Evolutionary conservation across 2,888 invertebrate genomes (phyloP).

Genomic region (Pediacus dermestoides): DNA sequence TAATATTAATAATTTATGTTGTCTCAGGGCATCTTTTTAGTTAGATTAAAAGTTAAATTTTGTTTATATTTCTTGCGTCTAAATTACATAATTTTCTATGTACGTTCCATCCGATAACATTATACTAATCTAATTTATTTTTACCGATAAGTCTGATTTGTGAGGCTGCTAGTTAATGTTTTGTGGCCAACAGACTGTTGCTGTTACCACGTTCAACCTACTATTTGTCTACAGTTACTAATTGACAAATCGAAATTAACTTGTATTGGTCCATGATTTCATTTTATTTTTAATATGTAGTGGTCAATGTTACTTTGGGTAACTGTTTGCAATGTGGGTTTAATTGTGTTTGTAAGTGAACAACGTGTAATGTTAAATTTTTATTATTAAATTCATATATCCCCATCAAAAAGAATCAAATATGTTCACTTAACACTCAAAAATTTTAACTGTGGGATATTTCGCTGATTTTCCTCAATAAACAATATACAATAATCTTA

Average conservation of each 20-base stretch:
- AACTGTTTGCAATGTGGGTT: too few species aligned
- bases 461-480: too few species aligned
- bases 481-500: too few species aligned
- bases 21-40: constrained; percentile 42
- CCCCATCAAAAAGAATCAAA: too few species aligned
- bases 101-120: constrained; percentile 15
- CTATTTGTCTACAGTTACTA: not conserved
- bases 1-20: constrained; percentile 35
- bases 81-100: constrained; percentile 2
- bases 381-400: too few species aligned
- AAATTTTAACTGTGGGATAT: too few species aligned
- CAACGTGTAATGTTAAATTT: too few species aligned
- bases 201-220: not conserved
- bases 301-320: constrained; percentile 4
- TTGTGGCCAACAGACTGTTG: constrained; percentile 41
- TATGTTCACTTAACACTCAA: too few species aligned
- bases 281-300: constrained; percentile 6
- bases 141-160: constrained; percentile 44
- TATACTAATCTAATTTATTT: constrained; percentile 16
- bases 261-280: not conserved
- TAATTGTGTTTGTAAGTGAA: too few species aligned
- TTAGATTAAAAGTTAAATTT: constrained; percentile 15
- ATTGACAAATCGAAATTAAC: too few species aligned
- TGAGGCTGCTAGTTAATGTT: constrained; percentile 46
- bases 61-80: too few species aligned